Evolutionary conservation across 2,113 vertebrate species (phyloP).

Genomic region (Megaceryle torquata): DNA sequence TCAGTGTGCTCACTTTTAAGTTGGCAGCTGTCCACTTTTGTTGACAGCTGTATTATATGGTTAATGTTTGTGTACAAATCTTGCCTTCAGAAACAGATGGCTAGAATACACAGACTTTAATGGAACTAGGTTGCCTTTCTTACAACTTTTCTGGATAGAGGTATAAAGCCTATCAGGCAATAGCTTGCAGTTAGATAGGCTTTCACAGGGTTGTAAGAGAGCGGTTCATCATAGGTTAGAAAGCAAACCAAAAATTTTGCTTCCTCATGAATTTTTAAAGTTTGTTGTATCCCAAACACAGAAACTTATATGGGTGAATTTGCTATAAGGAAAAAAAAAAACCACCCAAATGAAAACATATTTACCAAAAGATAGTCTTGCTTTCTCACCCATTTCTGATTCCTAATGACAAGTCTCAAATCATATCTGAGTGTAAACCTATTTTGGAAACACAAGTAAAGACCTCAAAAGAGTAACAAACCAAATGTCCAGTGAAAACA

Average conservation of each 20-base stretch:
- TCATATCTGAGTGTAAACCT: background rate
- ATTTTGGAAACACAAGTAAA: background rate
- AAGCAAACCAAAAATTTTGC: background rate
- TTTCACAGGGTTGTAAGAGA: background rate
- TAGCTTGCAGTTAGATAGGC: background rate
- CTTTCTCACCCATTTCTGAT: background rate
- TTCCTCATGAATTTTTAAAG: background rate
- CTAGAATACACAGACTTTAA: background rate
- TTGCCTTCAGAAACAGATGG: background rate
- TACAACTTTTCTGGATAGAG: background rate
- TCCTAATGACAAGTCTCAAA: background rate
- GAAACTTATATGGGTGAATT: background rate
- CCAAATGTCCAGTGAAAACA: background rate
- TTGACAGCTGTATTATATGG: background rate
- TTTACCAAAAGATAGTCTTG: background rate
- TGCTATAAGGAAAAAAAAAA: background rate
- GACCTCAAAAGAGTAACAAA: background rate
- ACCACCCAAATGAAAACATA: background rate
- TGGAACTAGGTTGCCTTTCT: background rate
- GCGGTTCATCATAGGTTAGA: background rate
- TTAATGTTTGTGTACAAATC: background rate
- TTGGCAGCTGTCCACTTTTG: background rate
- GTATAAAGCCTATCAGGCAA: background rate
- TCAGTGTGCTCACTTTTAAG: background rate
- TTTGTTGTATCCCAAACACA: background rate